Evolutionary conservation across 2,888 invertebrate species (phyloP), one percentile per base, ranked within the genome.

Genomic region (Lampropteryx suffumata): DNA sequence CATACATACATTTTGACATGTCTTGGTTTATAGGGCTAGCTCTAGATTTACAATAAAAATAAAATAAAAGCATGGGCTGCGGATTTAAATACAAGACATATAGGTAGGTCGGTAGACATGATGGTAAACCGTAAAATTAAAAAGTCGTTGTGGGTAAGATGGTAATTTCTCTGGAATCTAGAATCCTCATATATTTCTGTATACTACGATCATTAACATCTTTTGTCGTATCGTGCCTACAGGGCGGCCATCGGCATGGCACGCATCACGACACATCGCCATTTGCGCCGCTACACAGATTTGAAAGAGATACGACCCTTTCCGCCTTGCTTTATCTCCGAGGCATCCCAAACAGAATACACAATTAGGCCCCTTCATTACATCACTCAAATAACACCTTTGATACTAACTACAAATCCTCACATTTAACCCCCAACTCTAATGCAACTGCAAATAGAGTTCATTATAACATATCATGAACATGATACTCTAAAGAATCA

Each of bases 301-400:
- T 67, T 60, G 64, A 61, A 65, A 73, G 67, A 71, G 73, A 70
- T 73, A 73, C 67, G 71, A 56, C 62, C 60, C 60, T 64, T 69
- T 74, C 72, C 73, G 76, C 70, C 71, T 72, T 59, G 74, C 77
- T 76, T 81, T 81, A 83, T 83, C 81, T 83, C 75, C 72, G 66
- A 73, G 57, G 69, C 76, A 73, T 79, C 76, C 81, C 83, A 77
- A 79, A 76, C 69, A 78, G 86, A 86, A 88, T 88, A 83, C 77
- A 85, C 84, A 89, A 89, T 89, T 89, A 89, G 84, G 79, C 72
- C 80, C 84, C 86, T 85, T 85, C 87, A 85, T 88, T 87, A 87
- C 85, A 85, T 83, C 84, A 85, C 84, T 87, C 79, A 78, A 86
- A 85, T 85, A 87, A 86, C 86, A 88, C 87, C 85, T 87, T 82